Conservation (phyloP, 2,888 invertebrate genomes). For the Ectemnius continuus region DNA sequence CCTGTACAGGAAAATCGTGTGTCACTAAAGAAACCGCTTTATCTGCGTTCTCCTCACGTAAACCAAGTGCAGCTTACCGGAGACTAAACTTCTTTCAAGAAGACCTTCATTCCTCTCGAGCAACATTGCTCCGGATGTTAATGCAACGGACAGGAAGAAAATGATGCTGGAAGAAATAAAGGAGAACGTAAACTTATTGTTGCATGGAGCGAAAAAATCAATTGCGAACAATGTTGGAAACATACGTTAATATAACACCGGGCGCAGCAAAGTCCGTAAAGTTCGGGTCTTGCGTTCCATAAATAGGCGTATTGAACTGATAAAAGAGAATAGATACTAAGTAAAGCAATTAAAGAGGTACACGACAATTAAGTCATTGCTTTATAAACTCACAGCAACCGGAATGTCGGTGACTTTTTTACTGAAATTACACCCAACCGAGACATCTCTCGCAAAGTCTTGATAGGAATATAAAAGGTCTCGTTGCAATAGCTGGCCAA, state of each 20-base stretch:
- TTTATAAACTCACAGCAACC: constrained; percentile 80
- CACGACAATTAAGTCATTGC: not conserved
- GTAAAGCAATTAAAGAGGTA: too few species aligned
- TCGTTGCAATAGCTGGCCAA: constrained; percentile 87
- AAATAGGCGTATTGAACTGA: constrained; percentile 86
- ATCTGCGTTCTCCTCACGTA: too few species aligned
- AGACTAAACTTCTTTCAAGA: constrained; percentile 92
- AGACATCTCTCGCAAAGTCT: constrained; percentile 83
- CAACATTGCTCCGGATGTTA: constrained; percentile 94
- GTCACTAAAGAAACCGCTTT: too few species aligned
- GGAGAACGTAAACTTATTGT: not conserved
- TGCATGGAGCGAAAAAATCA: not conserved
- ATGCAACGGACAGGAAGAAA: constrained; percentile 95
- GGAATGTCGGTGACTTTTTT: constrained; percentile 82
- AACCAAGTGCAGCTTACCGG: constrained; percentile 80
- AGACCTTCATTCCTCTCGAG: constrained; percentile 94
- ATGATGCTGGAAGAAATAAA: constrained; percentile 84
- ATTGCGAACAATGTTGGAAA: constrained; percentile 48
- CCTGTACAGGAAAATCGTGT: constrained; percentile 67
- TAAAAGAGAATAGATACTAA: constrained; percentile 12
- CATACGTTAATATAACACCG: constrained; percentile 92
- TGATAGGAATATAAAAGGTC: constrained; percentile 87
- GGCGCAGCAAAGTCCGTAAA: constrained; percentile 98
- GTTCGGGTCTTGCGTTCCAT: constrained; percentile 87
- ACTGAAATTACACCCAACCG: constrained; percentile 83